Percentiles rank a stretch among this genome's conserved stretches.
Conservation (phyloP, 2,797 vertebrate genomes). For the Gephyroberyx darwinii region DNA sequence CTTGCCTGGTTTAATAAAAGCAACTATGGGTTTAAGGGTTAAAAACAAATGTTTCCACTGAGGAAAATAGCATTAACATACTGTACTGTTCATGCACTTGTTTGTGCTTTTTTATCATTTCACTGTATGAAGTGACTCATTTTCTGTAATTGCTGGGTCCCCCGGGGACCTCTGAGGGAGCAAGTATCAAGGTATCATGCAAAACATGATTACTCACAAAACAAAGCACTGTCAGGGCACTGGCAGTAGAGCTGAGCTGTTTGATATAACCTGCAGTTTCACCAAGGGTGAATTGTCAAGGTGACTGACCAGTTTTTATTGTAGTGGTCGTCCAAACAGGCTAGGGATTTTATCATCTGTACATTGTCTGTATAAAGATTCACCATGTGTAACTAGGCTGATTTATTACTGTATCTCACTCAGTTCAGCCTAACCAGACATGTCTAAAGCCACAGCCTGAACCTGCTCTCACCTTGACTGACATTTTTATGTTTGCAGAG, state of each 20-base stretch:
- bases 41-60: not conserved
- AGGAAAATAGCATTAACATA: not conserved
- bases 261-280: constrained; percentile 62
- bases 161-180: constrained; percentile 53
- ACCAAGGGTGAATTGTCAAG: constrained; percentile 59
- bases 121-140: constrained; percentile 25
- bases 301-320: constrained; percentile 59
- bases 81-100: constrained; percentile 9
- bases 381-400: constrained; percentile 22
- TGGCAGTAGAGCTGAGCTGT: constrained; percentile 59
- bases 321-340: constrained; percentile 45
- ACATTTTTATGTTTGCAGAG: constrained; percentile 45
- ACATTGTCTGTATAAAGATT: constrained; percentile 43
- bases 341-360: constrained; percentile 56
- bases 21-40: not conserved
- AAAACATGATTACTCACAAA: constrained; percentile 53
- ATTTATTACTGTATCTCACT: not conserved
- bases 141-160: constrained; percentile 64
- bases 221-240: constrained; percentile 53
- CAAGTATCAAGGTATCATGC: constrained; percentile 68
- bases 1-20: not conserved
- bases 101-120: constrained; percentile 13
- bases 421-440: constrained; percentile 12
- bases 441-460: constrained; percentile 20
- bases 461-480: constrained; percentile 56